These are phyloP conservation scores for Falco cherrug DNA, from an alignment of 2,797 vertebrate genomes.

Conservation along the genomic window DNA sequence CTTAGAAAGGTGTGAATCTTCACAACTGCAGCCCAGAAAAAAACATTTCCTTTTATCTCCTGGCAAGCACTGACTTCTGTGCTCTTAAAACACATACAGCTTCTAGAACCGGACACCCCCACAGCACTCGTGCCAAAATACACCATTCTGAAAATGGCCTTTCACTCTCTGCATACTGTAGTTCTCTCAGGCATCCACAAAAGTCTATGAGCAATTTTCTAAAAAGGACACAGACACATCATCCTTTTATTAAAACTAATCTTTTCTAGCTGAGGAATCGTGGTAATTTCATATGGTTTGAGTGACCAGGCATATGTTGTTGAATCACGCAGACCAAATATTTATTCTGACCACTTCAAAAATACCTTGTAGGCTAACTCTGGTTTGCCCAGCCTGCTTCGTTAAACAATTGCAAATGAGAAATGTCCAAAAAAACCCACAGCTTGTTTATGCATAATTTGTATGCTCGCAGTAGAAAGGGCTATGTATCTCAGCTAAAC, in stretches of 20 bases:
- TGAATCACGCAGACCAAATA: not conserved
- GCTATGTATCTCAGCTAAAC: constrained; percentile 17
- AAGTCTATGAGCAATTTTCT: not conserved
- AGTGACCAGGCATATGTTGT: not conserved
- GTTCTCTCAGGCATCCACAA: not conserved
- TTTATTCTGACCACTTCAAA: constrained; percentile 6
- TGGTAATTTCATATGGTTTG: not conserved
- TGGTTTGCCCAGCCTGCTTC: not conserved
- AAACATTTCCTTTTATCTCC: not conserved
- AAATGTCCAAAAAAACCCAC: constrained; percentile 8
- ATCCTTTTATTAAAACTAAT: not conserved
- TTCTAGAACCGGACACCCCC: not conserved
- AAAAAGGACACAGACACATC: not conserved
- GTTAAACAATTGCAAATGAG: constrained; percentile 18
- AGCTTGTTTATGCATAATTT: constrained; percentile 2
- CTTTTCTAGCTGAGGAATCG: not conserved
- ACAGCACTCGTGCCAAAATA: not conserved
- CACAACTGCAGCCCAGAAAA: not conserved
- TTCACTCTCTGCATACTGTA: not conserved
- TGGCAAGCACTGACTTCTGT: not conserved
- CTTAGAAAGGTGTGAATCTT: not conserved
- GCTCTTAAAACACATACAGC: not conserved
- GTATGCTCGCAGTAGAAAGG: not conserved
- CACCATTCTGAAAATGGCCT: not conserved
- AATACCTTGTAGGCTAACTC: not conserved